Evolutionary conservation across 2,797 vertebrate species (phyloP).

Genomic region (Amblyraja radiata): DNA sequence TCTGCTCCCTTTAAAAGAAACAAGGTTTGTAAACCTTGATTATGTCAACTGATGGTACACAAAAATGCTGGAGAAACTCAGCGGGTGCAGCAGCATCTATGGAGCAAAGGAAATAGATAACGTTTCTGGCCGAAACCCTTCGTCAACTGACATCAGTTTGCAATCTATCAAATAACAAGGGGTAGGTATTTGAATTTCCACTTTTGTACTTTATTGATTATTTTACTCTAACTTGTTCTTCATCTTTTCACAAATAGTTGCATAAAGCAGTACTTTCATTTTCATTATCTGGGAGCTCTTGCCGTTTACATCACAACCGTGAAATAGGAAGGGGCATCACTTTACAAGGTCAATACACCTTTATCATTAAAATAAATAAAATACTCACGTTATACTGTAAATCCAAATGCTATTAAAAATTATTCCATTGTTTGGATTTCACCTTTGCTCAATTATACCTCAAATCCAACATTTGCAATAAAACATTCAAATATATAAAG

Average conservation of each 20-base stretch:
- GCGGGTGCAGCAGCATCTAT: no score
- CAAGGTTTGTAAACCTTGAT: not conserved
- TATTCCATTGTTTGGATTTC: not conserved
- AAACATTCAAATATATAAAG: not conserved
- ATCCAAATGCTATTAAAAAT: not conserved
- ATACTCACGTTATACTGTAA: not conserved
- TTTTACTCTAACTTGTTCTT: not conserved
- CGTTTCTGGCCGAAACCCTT: no score
- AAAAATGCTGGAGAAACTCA: no score
- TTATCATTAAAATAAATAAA: not conserved
- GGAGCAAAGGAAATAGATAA: no score
- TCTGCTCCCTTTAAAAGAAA: not conserved
- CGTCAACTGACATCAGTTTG: not conserved
- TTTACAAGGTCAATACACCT: not conserved
- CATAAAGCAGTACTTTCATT: not conserved
- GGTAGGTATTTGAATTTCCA: not conserved
- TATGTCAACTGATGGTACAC: not conserved
- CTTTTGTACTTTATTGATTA: not conserved
- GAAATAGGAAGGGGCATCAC: not conserved
- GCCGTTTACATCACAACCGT: not conserved
- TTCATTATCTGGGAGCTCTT: not conserved
- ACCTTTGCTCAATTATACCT: not conserved
- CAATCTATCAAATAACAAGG: constrained; percentile 3
- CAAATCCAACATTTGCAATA: not conserved
- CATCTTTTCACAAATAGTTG: not conserved